Evolutionary conservation across 2,797 vertebrate species (phyloP), one percentile per base, ranked within the genome.

Genomic region (Acrossocheilus fasciatus): DNA sequence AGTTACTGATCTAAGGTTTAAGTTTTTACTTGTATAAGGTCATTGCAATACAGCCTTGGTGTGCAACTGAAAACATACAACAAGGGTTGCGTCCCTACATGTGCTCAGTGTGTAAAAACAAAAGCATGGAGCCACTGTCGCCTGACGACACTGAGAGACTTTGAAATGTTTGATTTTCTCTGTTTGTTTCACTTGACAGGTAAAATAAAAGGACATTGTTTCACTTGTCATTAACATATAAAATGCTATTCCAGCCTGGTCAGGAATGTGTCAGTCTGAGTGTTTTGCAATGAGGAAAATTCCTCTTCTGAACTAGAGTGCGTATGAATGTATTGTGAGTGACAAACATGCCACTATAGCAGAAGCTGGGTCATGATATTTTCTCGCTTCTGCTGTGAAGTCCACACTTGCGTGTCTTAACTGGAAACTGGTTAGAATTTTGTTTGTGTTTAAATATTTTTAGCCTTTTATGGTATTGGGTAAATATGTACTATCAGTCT

Each of bases 341-440:
- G 30, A 4, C 34, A 39, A 82, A 57, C 34, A 30, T 39, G 45
- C 5, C 8, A 12, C 23, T 12, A 6, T 4, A 54, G 66, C 47
- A 70, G 66, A 82, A 70, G 34, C n/a, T 23, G 34, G 4, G n/a
- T 43, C 36, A 54, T n/a, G 36, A 17, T 10, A 2, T 30, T 78
- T 69, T 68, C n/a, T 54, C 23, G 17, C 30, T 77, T 81, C 64
- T 81, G 30, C 36, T 84, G 62, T 69, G 73, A 77, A 85, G 57
- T 78, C 64, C 74, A 78, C n/a, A 14, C 6, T 69, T 85, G 17
- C 41, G 20, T 30, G 4, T 43, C 17, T 57, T 30, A 36, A 6
- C 12, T 54, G 47, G 0, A 70, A 54, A 14, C 66, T 52, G 34
- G 20, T 70, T 54, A 64, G 80, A 39, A 9, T 18, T 70, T 76